These are phyloP conservation scores for Pseudochirops cupreus DNA, from an alignment of 2,797 vertebrate genomes.

Conservation along the genomic window DNA sequence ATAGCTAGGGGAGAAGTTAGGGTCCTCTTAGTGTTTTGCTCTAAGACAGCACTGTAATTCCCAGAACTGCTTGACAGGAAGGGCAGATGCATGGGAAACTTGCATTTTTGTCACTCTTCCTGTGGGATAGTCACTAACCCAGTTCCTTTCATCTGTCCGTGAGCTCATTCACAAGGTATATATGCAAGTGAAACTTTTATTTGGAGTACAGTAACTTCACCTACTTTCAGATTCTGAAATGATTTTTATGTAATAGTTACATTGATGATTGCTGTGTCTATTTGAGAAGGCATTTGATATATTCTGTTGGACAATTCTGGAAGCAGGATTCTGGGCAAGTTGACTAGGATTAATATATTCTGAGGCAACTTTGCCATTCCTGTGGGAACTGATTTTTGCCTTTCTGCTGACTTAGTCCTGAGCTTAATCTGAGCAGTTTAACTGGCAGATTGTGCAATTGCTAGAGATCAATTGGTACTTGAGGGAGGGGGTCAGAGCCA, in stretches of 20 bases:
- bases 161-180: not conserved
- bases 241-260: not conserved
- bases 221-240: not conserved
- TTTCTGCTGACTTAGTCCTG: constrained; percentile 57
- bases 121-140: not conserved
- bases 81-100: not conserved
- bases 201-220: not conserved
- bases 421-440: constrained; percentile 49
- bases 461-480: constrained; percentile 60
- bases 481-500: constrained; percentile 53
- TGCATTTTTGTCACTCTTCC: not conserved
- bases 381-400: constrained; percentile 4
- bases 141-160: not conserved
- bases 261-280: not conserved
- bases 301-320: constrained; percentile 38
- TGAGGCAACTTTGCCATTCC: constrained; percentile 29
- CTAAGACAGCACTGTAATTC: not conserved
- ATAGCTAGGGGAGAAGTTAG: not conserved
- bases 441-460: constrained; percentile 56
- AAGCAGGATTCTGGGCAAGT: constrained; percentile 40
- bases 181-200: not conserved
- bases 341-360: constrained; percentile 11
- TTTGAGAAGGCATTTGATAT: not conserved
- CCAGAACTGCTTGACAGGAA: not conserved
- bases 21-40: not conserved